These are phyloP conservation scores for Clinocottus analis DNA, from an alignment of 2,113 vertebrate genomes.

Conservation along the genomic window DNA sequence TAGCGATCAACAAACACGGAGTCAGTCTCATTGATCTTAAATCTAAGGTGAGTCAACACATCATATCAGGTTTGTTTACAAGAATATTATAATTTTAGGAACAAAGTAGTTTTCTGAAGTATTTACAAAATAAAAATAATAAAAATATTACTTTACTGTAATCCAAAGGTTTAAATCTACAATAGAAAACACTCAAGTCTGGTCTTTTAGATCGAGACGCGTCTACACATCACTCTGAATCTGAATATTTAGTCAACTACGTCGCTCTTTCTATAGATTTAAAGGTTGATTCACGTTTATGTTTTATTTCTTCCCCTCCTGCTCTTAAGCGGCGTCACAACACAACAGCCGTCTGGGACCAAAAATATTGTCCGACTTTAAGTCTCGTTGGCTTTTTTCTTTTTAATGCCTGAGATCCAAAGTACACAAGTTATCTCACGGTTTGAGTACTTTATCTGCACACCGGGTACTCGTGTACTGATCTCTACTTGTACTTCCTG, in stretches of 20 bases:
- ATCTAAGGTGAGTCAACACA: constrained; percentile 86
- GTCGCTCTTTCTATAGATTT: no score
- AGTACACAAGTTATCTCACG: not conserved
- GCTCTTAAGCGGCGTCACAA: no score
- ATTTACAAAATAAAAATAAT: not conserved
- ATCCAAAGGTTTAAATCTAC: not conserved
- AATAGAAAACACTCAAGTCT: no score
- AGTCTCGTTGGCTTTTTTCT: not conserved
- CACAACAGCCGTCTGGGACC: no score
- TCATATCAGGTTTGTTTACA: not conserved
- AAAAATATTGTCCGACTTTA: no score
- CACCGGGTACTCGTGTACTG: not conserved
- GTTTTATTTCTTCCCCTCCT: no score
- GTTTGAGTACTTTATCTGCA: no score
- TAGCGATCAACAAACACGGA: constrained; percentile 98
- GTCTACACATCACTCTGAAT: no score
- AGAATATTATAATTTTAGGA: not conserved
- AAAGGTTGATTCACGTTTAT: no score
- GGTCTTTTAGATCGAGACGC: no score
- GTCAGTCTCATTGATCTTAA: constrained; percentile 98
- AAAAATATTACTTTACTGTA: not conserved
- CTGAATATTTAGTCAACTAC: no score
- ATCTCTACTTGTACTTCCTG: not conserved
- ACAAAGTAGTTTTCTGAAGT: not conserved
- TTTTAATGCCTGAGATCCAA: not conserved